Conservation (phyloP, 2,113 vertebrate genomes). For the Pseudopipra pipra region DNA sequence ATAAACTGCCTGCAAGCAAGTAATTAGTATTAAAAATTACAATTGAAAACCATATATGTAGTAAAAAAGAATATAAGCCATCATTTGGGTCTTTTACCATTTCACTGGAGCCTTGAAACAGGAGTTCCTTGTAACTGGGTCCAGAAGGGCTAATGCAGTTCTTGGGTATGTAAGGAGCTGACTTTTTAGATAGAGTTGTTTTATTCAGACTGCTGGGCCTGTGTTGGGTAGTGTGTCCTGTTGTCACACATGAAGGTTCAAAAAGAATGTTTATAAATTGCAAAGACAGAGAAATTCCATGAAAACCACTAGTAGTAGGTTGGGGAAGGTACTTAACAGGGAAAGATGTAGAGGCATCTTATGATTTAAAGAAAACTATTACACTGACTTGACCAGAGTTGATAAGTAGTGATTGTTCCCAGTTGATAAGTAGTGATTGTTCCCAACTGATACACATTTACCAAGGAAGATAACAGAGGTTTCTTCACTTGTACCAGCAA, state of each 20-base stretch:
- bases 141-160: not conserved
- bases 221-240: not conserved
- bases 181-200: not conserved
- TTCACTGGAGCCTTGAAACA: not conserved
- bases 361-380: not conserved
- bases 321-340: not conserved
- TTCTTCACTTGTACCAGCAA: not conserved
- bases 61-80: not conserved
- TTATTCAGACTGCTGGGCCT: not conserved
- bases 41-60: not conserved
- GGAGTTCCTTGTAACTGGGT: not conserved
- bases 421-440: not conserved
- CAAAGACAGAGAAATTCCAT: not conserved
- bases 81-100: not conserved
- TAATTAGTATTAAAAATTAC: not conserved
- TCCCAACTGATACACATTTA: not conserved
- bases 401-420: not conserved
- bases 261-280: not conserved
- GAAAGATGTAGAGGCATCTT: not conserved
- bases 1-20: not conserved
- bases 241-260: not conserved
- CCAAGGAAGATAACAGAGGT: not conserved
- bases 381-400: not conserved
- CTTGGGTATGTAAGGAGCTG: not conserved
- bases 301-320: accelerated